Evolutionary conservation across 2,797 vertebrate species (phyloP).

Genomic region (Galagoides demidoff): DNA sequence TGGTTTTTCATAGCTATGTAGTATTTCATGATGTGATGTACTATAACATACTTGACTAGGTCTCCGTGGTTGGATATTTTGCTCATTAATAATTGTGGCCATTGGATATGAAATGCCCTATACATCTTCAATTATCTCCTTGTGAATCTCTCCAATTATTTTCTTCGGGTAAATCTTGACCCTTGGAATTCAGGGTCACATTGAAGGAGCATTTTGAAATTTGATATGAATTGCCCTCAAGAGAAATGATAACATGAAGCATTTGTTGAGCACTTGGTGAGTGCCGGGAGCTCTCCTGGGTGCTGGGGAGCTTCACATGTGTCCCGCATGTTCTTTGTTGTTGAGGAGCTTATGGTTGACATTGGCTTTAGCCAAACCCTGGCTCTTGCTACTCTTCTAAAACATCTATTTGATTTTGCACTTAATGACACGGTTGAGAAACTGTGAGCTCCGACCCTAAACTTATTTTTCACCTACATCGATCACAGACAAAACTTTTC

Average conservation of each 20-base stretch:
- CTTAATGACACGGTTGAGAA: conserved; percentile 41
- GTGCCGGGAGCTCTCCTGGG: background rate
- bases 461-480: conserved; percentile 13
- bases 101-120: background rate
- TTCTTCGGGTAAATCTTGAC: background rate
- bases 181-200: conserved; percentile 25
- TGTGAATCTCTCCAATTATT: background rate
- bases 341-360: background rate
- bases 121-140: background rate
- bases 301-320: background rate
- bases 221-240: background rate
- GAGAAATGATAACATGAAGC: background rate
- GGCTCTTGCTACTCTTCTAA: background rate
- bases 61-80: background rate
- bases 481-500: background rate
- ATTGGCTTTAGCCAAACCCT: conserved; percentile 31
- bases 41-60: background rate
- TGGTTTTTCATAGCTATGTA: background rate
- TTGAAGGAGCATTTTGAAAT: conserved; percentile 54
- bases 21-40: background rate
- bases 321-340: background rate
- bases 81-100: background rate
- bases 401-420: conserved; percentile 39
- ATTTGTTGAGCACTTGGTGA: background rate
- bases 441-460: conserved; percentile 13